These are phyloP conservation scores for Eurytoma californica DNA, from an alignment of 2,888 invertebrate genomes.

Conservation along the genomic window DNA sequence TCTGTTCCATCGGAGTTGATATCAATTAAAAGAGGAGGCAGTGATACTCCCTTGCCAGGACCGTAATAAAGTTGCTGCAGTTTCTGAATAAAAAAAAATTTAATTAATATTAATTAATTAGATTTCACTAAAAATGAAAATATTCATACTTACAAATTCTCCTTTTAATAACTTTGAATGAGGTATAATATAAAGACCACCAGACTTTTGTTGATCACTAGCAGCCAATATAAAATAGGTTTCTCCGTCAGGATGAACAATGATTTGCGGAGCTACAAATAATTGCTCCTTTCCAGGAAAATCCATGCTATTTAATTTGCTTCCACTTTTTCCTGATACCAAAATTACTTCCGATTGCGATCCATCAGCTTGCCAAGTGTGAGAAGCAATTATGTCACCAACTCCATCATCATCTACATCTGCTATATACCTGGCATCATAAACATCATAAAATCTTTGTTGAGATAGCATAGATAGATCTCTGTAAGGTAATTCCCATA, in stretches of 20 bases:
- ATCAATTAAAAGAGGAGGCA: constrained; percentile 82
- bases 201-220: constrained; percentile 83
- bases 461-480: constrained; percentile 62
- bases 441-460: constrained; percentile 76
- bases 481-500: constrained; percentile 80
- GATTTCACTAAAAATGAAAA: constrained; percentile 12
- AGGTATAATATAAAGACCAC: constrained; percentile 82
- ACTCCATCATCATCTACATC: constrained; percentile 84
- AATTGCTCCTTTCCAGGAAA: constrained; percentile 83
- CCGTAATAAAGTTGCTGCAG: constrained; percentile 78
- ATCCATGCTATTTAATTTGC: constrained; percentile 78
- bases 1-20: constrained; percentile 83
- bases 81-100: constrained; percentile 35
- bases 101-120: background rate
- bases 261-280: constrained; percentile 84
- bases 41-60: constrained; percentile 81
- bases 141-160: constrained; percentile 70
- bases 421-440: constrained; percentile 82
- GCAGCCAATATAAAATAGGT: constrained; percentile 83
- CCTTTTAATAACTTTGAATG: constrained; percentile 78
- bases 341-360: constrained; percentile 82
- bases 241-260: constrained; percentile 80
- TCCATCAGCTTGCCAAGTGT: constrained; percentile 77
- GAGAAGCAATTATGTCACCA: constrained; percentile 83
- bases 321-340: constrained; percentile 83